Percentiles rank a stretch among this genome's conserved stretches.
Conservation (phyloP, 2,888 invertebrate genomes). For the Scrobipalpa atriplicella region DNA sequence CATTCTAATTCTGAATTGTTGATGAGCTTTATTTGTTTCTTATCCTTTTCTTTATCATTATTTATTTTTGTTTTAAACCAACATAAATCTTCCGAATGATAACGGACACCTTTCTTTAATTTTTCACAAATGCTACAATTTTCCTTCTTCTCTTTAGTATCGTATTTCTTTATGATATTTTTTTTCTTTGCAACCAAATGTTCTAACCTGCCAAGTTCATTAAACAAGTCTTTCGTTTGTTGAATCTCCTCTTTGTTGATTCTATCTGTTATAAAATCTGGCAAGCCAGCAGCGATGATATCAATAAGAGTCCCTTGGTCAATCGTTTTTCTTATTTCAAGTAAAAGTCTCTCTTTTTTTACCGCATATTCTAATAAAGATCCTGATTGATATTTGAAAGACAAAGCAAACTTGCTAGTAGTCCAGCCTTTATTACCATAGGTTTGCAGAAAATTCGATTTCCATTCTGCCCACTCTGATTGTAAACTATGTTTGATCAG, state of each 20-base stretch:
- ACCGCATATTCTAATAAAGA: constrained; percentile 45
- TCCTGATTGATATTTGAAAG: constrained; percentile 42
- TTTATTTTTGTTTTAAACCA: constrained; percentile 29
- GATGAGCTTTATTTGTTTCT: constrained; percentile 8
- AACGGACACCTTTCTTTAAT: constrained; percentile 32
- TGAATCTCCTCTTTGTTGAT: constrained; percentile 19
- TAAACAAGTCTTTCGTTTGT: constrained; percentile 17
- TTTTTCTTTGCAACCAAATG: constrained; percentile 12
- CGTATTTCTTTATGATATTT: constrained; percentile 2
- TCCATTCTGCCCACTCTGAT: constrained; percentile 40
- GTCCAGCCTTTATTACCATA: constrained; percentile 43
- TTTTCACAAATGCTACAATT: constrained; percentile 27
- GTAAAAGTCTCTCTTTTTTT: constrained; percentile 42
- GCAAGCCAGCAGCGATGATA: constrained; percentile 30
- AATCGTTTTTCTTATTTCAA: constrained; percentile 29
- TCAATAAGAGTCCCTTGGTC: constrained; percentile 26
- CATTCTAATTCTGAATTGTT: constrained; percentile 33
- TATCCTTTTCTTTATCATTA: background rate
- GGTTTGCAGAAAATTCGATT: constrained; percentile 39
- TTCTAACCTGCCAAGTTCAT: constrained; percentile 24
- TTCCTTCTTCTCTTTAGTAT: background rate
- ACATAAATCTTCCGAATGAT: constrained; percentile 28
- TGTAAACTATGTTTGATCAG: constrained; percentile 36
- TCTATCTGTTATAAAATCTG: constrained; percentile 28
- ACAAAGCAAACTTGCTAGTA: constrained; percentile 38